Evolutionary conservation across 2,797 vertebrate genomes (phyloP).

Genomic region (Lepilemur septentrionalis): DNA sequence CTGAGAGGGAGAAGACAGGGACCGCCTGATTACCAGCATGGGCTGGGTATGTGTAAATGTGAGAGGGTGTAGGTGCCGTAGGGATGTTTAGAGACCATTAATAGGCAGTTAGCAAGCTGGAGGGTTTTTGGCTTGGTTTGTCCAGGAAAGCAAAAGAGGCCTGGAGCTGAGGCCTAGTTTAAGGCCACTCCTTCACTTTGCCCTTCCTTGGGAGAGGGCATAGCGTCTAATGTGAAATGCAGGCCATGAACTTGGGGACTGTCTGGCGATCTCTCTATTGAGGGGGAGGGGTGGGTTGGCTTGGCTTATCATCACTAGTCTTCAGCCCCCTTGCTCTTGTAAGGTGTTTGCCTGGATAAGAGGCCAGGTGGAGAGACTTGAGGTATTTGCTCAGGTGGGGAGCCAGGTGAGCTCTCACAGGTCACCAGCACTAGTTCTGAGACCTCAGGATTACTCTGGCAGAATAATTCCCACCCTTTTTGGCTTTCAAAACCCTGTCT

Average conservation of each 20-base stretch:
- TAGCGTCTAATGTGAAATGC: not conserved
- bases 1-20: not conserved
- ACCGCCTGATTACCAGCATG: not conserved
- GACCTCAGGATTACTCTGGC: not conserved
- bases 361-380: not conserved
- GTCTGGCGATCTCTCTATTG: not conserved
- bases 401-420: not conserved
- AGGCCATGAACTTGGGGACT: not conserved
- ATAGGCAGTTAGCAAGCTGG: not conserved
- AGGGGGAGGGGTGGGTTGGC: not conserved
- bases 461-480: not conserved
- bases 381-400: conserved; percentile 60
- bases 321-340: conserved; percentile 22
- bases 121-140: not conserved
- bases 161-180: not conserved
- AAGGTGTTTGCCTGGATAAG: not conserved
- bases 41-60: not conserved
- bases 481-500: conserved; percentile 51
- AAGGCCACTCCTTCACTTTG: not conserved
- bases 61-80: not conserved
- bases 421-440: not conserved
- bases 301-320: not conserved
- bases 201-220: not conserved
- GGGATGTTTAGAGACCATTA: not conserved
- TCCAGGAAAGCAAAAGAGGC: not conserved